Evolutionary conservation across 1,140 invertebrate species (phyloP), one percentile per base, ranked within the genome.

Genomic region (Xylocopa sonorina): DNA sequence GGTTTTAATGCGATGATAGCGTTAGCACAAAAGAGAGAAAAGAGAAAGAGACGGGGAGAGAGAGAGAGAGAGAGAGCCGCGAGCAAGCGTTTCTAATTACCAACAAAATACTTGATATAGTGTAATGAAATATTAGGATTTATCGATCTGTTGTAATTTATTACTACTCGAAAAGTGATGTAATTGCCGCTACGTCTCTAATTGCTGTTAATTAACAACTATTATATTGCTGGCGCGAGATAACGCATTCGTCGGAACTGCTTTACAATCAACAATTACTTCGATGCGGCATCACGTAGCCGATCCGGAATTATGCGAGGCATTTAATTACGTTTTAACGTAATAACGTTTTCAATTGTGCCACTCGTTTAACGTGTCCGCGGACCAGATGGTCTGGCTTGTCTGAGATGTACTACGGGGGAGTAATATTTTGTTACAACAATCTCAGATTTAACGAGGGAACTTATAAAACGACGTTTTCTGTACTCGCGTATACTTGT

Each of bases 251-350:
- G 63, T 69, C 72, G 79, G 69, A 74, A 85, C 84, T 82, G 84
- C 64, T 86, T 81, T 86, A 82, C 84, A 85, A 85, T 84, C 83
- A 85, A 85, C 74, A 82, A 86, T 85, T 85, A 85, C 75, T 81
- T 64, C 63, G 75, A 38, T 66, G 79, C 58, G 69, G 75, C 69
- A 75, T 85, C 84, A 75, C 58, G 75, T 74, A 71, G 51, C 74
- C 63, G 76, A 79, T 86, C 38, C 63, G 41, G 69, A 84, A 82
- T 85, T 82, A 86, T 82, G 84, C 76, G 74, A 82, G 66, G 71
- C 79, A 68, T 85, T 86, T 84, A 82, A 86, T 86, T 85, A 82
- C 46, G 27, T 41, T 57, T 80, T 84, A 81, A 79, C 73, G 78
- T 64, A 79, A 81, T 72, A 79, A 73, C 67, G 72, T 73, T 81